Percentiles rank a stretch among this genome's conserved stretches.
phyloP scores from a whole-genome alignment of 2,113 vertebrate species.

The Columbina picui region DNA sequence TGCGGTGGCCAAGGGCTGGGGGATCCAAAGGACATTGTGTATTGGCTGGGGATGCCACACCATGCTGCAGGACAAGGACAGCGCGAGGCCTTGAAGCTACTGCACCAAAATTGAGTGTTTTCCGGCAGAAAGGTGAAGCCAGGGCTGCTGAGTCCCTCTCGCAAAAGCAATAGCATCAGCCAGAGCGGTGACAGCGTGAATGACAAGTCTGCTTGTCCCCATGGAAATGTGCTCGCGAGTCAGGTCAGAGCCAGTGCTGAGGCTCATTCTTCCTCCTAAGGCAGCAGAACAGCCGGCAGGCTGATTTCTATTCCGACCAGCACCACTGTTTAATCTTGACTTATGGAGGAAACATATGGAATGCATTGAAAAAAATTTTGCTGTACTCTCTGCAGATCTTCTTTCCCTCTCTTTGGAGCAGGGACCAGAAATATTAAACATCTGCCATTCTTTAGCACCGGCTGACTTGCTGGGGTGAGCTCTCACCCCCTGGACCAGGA shows the following conservation, averaged over 20 bases:
- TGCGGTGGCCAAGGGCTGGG: background rate
- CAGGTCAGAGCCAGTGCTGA: background rate
- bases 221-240: background rate
- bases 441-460: background rate
- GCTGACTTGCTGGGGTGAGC: background rate
- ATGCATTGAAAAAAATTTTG: constrained; percentile 23
- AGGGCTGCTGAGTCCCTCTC: background rate
- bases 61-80: accelerated
- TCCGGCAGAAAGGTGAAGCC: background rate
- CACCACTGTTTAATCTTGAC: background rate
- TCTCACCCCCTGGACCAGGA: background rate
- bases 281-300: background rate
- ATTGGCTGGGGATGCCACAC: background rate
- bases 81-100: accelerated
- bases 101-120: background rate
- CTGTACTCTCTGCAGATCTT: background rate
- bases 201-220: background rate
- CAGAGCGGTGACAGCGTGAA: accelerated
- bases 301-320: background rate
- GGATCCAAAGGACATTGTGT: accelerated
- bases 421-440: background rate
- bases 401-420: background rate
- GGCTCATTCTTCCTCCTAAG: background rate
- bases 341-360: constrained; percentile 22
- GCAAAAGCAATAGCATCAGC: background rate